These are phyloP conservation scores for Myrmecophaga tridactyla DNA, from an alignment of 2,113 vertebrate genomes.

Conservation along the genomic window DNA sequence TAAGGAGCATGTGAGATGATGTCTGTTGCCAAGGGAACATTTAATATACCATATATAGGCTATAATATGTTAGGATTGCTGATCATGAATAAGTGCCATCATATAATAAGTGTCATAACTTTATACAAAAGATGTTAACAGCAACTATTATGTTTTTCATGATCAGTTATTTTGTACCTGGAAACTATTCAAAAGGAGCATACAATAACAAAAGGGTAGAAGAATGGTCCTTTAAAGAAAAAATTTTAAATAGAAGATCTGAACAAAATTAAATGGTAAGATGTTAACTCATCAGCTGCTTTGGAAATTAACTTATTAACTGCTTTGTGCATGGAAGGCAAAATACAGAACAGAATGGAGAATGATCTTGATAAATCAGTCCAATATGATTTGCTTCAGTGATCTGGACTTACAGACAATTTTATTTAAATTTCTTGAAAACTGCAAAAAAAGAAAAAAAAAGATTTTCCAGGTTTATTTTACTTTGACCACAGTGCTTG, in stretches of 20 bases:
- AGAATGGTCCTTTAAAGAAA: slow-evolving; percentile 62
- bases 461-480: not conserved
- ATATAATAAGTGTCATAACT: slow-evolving; percentile 22
- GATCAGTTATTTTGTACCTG: slow-evolving; percentile 58
- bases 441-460: not conserved
- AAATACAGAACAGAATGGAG: not conserved
- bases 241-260: slow-evolving; percentile 62
- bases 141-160: slow-evolving; percentile 2
- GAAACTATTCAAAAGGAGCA: slow-evolving; percentile 55
- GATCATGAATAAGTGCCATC: not conserved
- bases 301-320: slow-evolving; percentile 35
- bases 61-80: not conserved
- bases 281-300: slow-evolving; percentile 25
- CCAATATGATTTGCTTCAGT: not conserved
- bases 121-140: slow-evolving; percentile 39
- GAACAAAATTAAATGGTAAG: slow-evolving; percentile 56
- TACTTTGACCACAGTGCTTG: not conserved
- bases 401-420: not conserved
- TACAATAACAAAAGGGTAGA: slow-evolving; percentile 50
- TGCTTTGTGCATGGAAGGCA: not conserved
- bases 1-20: not conserved
- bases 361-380: slow-evolving; percentile 23
- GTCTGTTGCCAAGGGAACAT: slow-evolving; percentile 18
- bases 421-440: slow-evolving; percentile 11
- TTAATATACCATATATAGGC: not conserved